A percentile compares a stretch with the other conserved stretches of the same genome.
phyloP scores from a whole-genome alignment of 2,888 invertebrate genomes.

The Coenonympha glycerion region DNA sequence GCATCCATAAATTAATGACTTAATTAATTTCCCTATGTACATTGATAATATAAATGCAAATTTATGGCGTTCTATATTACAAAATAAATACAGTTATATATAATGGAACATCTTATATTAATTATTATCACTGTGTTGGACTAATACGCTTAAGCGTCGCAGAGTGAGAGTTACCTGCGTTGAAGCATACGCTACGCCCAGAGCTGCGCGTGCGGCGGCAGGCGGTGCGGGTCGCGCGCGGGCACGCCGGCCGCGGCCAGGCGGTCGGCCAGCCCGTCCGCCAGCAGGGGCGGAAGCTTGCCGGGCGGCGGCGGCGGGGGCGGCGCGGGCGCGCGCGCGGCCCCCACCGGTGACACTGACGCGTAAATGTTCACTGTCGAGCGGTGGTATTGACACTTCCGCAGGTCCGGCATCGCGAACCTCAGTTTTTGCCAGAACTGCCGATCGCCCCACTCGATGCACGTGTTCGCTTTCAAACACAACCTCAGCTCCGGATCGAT shows the following conservation, averaged over 20 bases:
- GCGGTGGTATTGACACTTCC: conserved; percentile 79
- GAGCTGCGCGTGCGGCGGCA: conserved; percentile 81
- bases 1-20: conserved; percentile 51
- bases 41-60: conserved; percentile 50
- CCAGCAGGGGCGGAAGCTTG: conserved; percentile 78
- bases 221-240: conserved; percentile 69
- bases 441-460: conserved; percentile 95
- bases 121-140: conserved; percentile 75
- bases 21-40: conserved; percentile 50
- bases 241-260: conserved; percentile 55
- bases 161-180: conserved; percentile 76
- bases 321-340: conserved; percentile 77
- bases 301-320: conserved; percentile 78
- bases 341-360: conserved; percentile 76
- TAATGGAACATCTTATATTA: conserved; percentile 59
- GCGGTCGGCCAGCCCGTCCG: conserved; percentile 56
- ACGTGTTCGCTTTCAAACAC: conserved; percentile 92
- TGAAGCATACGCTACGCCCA: conserved; percentile 87
- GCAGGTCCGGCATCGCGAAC: conserved; percentile 90
- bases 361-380: conserved; percentile 84
- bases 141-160: conserved; percentile 75
- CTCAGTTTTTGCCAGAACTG: conserved; percentile 97
- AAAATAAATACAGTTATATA: conserved; percentile 55
- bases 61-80: conserved; percentile 37
- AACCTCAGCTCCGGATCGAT: conserved; percentile 92